Evolutionary conservation across 92 coral and sea anemone species (phyloP).

Genomic region (Virgularia gustaviana): DNA sequence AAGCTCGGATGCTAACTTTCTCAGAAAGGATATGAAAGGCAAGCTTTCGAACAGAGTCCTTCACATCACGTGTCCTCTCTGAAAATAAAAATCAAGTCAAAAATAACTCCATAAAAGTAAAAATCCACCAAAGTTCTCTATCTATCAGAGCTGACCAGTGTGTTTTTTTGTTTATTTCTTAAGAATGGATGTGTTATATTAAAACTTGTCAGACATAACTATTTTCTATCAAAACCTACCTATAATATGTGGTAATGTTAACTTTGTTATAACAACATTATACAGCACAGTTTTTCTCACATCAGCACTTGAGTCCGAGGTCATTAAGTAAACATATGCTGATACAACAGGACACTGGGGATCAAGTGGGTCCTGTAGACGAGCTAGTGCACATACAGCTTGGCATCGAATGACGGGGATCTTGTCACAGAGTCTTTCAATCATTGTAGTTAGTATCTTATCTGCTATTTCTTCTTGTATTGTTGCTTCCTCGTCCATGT

Average conservation of each 20-base stretch:
- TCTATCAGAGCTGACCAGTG: background rate
- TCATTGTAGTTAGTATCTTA: slow-evolving; percentile 68
- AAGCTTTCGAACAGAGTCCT: slow-evolving; percentile 71
- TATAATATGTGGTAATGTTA: slow-evolving; percentile 63
- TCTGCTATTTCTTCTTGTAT: slow-evolving; percentile 94
- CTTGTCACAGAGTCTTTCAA: slow-evolving; percentile 78
- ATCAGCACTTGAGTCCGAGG: slow-evolving; percentile 73
- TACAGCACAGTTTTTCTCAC: slow-evolving; percentile 72
- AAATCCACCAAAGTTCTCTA: slow-evolving; percentile 1
- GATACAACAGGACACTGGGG: slow-evolving; percentile 72
- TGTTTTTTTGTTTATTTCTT: background rate
- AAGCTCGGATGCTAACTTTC: slow-evolving; percentile 70
- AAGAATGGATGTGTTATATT: background rate
- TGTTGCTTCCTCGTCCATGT: slow-evolving; percentile 77
- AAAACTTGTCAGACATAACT: background rate
- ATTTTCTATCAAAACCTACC: slow-evolving; percentile 53
- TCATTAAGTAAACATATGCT: slow-evolving; percentile 62
- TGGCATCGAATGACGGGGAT: slow-evolving; percentile 72
- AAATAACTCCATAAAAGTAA: no score
- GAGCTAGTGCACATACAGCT: slow-evolving; percentile 78
- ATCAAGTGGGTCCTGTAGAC: slow-evolving; percentile 86
- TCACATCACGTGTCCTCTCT: slow-evolving; percentile 86
- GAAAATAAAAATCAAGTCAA: background rate
- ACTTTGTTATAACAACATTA: slow-evolving; percentile 63
- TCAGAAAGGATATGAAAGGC: slow-evolving; percentile 73